phyloP scores from a whole-genome alignment of 1,140 invertebrate species.

The Drosophila pandora region DNA sequence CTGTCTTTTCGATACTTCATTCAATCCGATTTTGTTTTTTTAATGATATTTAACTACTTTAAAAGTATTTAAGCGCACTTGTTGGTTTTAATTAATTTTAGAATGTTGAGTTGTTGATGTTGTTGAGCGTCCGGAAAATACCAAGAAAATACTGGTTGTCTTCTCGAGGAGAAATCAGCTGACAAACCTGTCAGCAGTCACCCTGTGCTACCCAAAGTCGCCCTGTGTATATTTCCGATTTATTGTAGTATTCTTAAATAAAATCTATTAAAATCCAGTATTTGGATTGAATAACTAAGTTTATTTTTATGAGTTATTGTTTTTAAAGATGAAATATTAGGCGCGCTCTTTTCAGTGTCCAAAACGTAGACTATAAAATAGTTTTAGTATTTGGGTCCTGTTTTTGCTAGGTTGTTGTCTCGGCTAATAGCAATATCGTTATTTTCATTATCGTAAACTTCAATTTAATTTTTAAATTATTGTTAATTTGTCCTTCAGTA shows the following conservation, averaged over 20 bases:
- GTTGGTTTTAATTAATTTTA: slow-evolving; percentile 12
- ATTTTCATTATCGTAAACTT: neutral
- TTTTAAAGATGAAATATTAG: too few relatives aligned
- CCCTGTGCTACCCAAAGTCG: neutral
- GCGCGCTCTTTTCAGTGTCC: too few relatives aligned
- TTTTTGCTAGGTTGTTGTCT: too few relatives aligned
- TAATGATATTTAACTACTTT: slow-evolving; percentile 7
- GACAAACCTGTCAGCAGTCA: neutral
- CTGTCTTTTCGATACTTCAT: neutral
- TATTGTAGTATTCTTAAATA: neutral
- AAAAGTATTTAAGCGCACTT: slow-evolving; percentile 18
- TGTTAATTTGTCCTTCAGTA: neutral
- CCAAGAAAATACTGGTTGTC: slow-evolving; percentile 1
- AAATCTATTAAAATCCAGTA: neutral
- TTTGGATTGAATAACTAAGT: too few relatives aligned
- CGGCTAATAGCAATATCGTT: neutral
- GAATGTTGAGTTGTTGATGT: slow-evolving; percentile 24
- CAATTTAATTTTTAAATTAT: neutral
- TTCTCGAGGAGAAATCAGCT: neutral
- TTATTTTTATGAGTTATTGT: too few relatives aligned
- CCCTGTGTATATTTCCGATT: neutral
- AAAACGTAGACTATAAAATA: too few relatives aligned
- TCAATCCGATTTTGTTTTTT: neutral
- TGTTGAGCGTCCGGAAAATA: slow-evolving; percentile 2
- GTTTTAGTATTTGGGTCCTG: too few relatives aligned